Percentiles rank a stretch among this genome's conserved stretches.
Evolutionary conservation across 1,140 invertebrate genomes (phyloP).

Genomic region (Teleopsis dalmanni): DNA sequence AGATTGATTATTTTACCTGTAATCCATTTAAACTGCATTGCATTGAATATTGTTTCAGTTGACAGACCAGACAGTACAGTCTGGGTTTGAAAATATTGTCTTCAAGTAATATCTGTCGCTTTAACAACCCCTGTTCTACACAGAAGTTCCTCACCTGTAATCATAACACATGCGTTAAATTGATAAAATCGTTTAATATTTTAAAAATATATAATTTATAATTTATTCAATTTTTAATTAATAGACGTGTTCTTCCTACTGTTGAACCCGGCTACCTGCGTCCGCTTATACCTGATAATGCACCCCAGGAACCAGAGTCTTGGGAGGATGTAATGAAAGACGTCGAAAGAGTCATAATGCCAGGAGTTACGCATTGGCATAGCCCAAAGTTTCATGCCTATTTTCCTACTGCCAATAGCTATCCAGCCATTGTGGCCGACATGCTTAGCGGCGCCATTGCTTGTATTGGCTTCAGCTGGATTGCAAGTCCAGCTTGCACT

Average conservation of each 20-base stretch:
- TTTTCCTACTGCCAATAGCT: constrained; percentile 94
- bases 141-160: no score
- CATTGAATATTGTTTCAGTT: no score
- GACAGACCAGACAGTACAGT: no score
- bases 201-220: no score
- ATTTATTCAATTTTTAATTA: constrained; percentile 39
- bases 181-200: no score
- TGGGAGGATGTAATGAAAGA: constrained; percentile 89
- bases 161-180: no score
- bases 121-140: no score
- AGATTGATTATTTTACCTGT: no score
- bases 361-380: constrained; percentile 96
- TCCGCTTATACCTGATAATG: constrained; percentile 70
- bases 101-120: no score
- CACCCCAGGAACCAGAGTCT: constrained; percentile 71
- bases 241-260: constrained; percentile 68
- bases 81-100: no score
- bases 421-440: constrained; percentile 74
- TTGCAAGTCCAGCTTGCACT: constrained; percentile 92
- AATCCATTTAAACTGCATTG: no score
- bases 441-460: constrained; percentile 92
- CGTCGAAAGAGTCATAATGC: constrained; percentile 92
- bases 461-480: constrained; percentile 85
- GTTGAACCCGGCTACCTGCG: constrained; percentile 79
- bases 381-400: constrained; percentile 97